Conservation (phyloP, 2,797 vertebrate genomes). For the Falco naumanni region DNA sequence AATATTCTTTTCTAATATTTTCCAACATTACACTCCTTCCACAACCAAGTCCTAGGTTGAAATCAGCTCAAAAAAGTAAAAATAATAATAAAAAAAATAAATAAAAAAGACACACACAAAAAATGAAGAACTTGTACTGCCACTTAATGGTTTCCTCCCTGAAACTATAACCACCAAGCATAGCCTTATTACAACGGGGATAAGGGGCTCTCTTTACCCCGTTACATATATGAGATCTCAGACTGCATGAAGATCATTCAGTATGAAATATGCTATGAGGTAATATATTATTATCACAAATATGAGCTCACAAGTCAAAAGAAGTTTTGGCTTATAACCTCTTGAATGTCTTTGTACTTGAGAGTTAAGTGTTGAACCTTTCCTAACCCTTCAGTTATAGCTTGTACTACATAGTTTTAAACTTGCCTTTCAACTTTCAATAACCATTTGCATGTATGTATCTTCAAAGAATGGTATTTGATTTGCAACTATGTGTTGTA, state of each 20-base stretch:
- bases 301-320: not conserved
- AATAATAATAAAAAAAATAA: no score
- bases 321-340: not conserved
- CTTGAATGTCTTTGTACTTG: not conserved
- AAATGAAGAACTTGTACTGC: not conserved
- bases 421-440: conserved; percentile 57
- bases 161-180: not conserved
- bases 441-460: conserved; percentile 41
- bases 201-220: not conserved
- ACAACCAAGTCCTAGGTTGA: not conserved
- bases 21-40: not conserved
- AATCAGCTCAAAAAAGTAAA: not conserved
- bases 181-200: not conserved
- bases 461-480: conserved; percentile 63
- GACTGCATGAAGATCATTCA: not conserved
- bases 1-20: not conserved
- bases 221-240: not conserved
- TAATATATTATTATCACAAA: not conserved
- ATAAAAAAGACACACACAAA: not conserved
- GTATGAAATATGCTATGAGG: not conserved
- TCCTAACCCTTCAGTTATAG: conserved; percentile 44
- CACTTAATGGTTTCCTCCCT: not conserved
- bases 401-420: not conserved
- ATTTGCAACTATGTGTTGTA: conserved; percentile 63
- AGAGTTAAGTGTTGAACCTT: conserved; percentile 29